These are phyloP conservation scores for Tortrix viridana DNA, from an alignment of 2,888 invertebrate genomes.

Conservation along the genomic window DNA sequence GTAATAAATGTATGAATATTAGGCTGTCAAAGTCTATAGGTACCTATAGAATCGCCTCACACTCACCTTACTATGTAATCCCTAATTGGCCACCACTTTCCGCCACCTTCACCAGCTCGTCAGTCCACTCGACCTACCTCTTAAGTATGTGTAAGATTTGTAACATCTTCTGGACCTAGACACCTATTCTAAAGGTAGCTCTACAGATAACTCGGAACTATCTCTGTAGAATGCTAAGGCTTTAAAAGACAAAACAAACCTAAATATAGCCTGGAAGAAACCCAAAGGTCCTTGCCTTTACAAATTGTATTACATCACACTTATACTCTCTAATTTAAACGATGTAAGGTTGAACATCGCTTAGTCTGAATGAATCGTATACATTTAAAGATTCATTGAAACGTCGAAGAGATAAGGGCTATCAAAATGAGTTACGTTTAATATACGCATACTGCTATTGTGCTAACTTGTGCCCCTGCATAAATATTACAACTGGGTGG, in stretches of 20 bases:
- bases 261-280: constrained; percentile 48
- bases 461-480: constrained; percentile 7
- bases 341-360: constrained; percentile 5
- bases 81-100: too few species aligned
- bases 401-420: constrained; percentile 39
- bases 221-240: constrained; percentile 11
- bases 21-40: too few species aligned
- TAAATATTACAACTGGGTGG: constrained; percentile 33
- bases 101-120: too few species aligned
- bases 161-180: background rate
- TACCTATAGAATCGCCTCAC: too few species aligned
- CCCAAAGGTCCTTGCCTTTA: constrained; percentile 53
- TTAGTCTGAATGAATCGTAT: background rate
- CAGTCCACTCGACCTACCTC: too few species aligned
- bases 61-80: too few species aligned
- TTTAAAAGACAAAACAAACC: constrained; percentile 28
- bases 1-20: too few species aligned
- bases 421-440: constrained; percentile 45
- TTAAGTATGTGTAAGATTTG: too few species aligned
- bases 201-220: background rate
- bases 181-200: background rate
- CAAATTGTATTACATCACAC: constrained; percentile 5
- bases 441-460: constrained; percentile 32
- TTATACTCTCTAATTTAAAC: background rate
- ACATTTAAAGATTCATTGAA: constrained; percentile 49